Evolutionary conservation across 2,113 vertebrate species (phyloP).

Genomic region (Tonatia bakeri): DNA sequence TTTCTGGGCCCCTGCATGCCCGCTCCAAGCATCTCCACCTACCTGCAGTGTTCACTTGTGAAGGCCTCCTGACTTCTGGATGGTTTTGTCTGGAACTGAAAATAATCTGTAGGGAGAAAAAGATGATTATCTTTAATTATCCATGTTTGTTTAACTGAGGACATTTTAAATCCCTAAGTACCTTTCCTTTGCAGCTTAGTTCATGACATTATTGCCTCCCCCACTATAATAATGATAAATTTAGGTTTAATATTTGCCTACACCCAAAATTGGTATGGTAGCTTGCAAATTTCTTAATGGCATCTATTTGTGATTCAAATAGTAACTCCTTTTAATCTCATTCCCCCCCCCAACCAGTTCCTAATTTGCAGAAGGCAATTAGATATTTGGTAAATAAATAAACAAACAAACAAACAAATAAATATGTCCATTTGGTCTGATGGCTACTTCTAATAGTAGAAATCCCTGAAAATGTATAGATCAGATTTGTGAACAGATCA

Average conservation of each 20-base stretch:
- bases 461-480: not conserved
- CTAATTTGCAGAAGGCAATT: not conserved
- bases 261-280: not conserved
- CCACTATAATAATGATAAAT: not conserved
- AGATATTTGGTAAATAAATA: not conserved
- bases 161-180: not conserved
- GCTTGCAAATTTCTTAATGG: not conserved
- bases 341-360: not conserved
- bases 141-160: not conserved
- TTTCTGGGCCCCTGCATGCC: not conserved
- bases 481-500: not conserved
- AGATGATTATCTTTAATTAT: not conserved
- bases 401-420: not conserved
- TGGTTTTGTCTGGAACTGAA: slow-evolving; percentile 7
- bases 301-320: not conserved
- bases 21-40: not conserved
- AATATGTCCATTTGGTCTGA: not conserved
- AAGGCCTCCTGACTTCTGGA: not conserved
- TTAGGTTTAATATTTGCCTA: not conserved
- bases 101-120: slow-evolving; percentile 39
- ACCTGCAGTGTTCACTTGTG: slow-evolving; percentile 34
- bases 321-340: not conserved
- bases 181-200: not conserved
- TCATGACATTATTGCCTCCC: not conserved
- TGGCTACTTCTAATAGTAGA: not conserved